phyloP scores from a whole-genome alignment of 2,113 vertebrate genomes.

The Galemys pyrenaicus region DNA sequence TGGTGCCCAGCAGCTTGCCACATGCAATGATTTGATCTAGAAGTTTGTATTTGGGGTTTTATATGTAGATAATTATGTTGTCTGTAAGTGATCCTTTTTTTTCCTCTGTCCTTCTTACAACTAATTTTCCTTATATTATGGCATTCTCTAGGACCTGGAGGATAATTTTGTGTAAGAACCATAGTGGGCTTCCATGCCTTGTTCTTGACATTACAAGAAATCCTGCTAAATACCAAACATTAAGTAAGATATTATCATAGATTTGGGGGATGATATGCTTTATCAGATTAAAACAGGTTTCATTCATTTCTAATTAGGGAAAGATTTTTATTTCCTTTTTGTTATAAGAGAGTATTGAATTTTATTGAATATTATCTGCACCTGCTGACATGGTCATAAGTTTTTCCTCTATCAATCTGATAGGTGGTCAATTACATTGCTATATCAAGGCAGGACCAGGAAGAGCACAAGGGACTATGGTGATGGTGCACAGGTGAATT shows the following conservation, averaged over 20 bases:
- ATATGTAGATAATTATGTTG: conserved; percentile 12
- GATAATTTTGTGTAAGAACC: not conserved
- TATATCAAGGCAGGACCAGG: no score
- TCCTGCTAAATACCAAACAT: conserved; percentile 14
- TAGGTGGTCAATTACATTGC: not conserved
- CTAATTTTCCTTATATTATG: not conserved
- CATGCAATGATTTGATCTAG: not conserved
- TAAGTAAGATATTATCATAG: not conserved
- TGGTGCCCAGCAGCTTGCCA: not conserved
- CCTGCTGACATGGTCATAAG: not conserved
- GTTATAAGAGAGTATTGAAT: not conserved
- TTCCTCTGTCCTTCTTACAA: not conserved
- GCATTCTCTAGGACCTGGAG: not conserved
- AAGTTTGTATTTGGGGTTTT: conserved; percentile 24
- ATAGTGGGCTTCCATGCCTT: not conserved
- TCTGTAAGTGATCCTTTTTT: not conserved
- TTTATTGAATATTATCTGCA: not conserved
- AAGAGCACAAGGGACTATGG: no score
- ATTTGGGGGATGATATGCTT: not conserved
- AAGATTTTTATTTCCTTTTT: not conserved
- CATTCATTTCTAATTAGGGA: conserved; percentile 36
- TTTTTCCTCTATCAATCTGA: not conserved
- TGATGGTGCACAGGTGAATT: no score
- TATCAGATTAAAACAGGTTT: not conserved
- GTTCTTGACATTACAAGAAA: not conserved